Percentiles rank a stretch among this genome's conserved stretches.
Evolutionary conservation across 53 echinoderm and acorn worm species (phyloP).

Genomic region (Temnopleurus reevesii): DNA sequence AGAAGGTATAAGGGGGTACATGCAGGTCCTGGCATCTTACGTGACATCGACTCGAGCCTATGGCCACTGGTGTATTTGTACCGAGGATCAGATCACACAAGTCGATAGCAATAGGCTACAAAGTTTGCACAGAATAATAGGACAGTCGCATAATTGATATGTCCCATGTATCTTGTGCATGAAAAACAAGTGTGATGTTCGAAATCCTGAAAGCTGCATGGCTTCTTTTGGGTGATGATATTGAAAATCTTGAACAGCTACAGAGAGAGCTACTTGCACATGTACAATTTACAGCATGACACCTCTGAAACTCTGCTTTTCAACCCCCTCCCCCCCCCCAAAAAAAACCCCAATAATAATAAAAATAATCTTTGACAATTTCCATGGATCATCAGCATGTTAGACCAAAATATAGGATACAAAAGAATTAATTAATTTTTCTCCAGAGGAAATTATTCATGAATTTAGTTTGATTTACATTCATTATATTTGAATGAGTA

Average conservation of each 20-base stretch:
- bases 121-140: constrained; percentile 21
- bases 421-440: too few relatives aligned
- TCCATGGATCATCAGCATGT: background rate
- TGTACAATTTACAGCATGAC: too few relatives aligned
- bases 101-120: constrained; percentile 29
- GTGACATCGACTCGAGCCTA: constrained; percentile 7
- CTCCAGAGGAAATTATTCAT: too few relatives aligned
- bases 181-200: background rate
- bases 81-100: constrained; percentile 25
- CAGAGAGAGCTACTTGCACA: too few relatives aligned
- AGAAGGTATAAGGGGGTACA: constrained; percentile 3
- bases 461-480: too few relatives aligned
- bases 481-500: too few relatives aligned
- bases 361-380: too few relatives aligned
- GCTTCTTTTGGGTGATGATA: too few relatives aligned
- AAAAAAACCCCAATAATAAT: too few relatives aligned
- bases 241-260: too few relatives aligned
- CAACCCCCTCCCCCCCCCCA: background rate
- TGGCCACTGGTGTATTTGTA: constrained; percentile 29
- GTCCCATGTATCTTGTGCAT: constrained; percentile 10
- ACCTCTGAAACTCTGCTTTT: background rate
- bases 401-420: too few relatives aligned
- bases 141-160: constrained; percentile 34
- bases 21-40: constrained; percentile 33
- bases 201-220: background rate